These are phyloP conservation scores for Drosophila littoralis DNA, from an alignment of 1,140 invertebrate species.

Conservation along the genomic window DNA sequence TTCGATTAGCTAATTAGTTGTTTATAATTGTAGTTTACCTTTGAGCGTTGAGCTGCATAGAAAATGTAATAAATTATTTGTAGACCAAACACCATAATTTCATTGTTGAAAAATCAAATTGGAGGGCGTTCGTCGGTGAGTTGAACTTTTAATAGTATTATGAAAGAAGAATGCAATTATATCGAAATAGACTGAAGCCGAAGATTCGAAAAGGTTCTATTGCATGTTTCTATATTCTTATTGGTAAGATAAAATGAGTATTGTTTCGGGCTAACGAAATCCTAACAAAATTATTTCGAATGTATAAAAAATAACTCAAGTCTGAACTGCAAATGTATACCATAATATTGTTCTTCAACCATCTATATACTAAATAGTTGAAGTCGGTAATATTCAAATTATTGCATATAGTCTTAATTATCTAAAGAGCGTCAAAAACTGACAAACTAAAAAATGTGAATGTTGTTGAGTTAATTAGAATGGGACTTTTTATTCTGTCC, in stretches of 20 bases:
- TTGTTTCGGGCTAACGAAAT: neutral
- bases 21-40: slow-evolving; percentile 48
- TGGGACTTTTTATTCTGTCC: neutral
- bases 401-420: neutral
- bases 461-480: slow-evolving; percentile 13
- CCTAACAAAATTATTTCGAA: no score
- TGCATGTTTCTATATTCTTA: neutral
- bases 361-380: no score
- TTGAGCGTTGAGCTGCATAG: slow-evolving; percentile 51
- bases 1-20: slow-evolving; percentile 64
- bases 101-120: slow-evolving; percentile 41
- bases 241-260: neutral
- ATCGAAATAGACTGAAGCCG: neutral
- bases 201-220: neutral
- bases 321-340: no score
- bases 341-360: no score
- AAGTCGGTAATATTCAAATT: no score
- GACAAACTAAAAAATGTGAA: neutral
- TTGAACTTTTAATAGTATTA: neutral
- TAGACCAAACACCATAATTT: slow-evolving; percentile 34
- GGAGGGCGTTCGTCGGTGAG: slow-evolving; percentile 24
- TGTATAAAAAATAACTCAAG: no score
- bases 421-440: neutral
- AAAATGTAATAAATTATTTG: slow-evolving; percentile 52
- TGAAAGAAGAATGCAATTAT: neutral